Evolutionary conservation across 2,113 vertebrate genomes (phyloP), one percentile per base, ranked within the genome.

Genomic region (Caretta caretta): DNA sequence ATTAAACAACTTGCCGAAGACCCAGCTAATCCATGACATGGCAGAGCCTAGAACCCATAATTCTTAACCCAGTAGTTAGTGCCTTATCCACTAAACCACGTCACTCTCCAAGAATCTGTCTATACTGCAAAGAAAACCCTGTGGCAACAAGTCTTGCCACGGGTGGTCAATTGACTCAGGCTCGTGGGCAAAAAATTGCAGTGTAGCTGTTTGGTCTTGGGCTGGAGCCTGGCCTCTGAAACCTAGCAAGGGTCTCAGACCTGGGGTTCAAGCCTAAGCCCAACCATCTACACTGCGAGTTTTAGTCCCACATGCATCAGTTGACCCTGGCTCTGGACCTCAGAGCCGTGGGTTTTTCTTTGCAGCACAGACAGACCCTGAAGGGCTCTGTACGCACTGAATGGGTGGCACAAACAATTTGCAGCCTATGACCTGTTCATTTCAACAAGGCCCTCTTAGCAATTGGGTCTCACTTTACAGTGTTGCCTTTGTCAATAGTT

Each of bases 41-140:
- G 35, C 24, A 11, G 38, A 42, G 75, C 8, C 6, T 31, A 48
- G 42, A 31, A 48, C 78, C 78, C 46, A 25, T 46, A 8, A 7
- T 4, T 13, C 5, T 12, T 27, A 38, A 78, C 12, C 3, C 75
- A 42, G 16, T 3, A 5, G 1, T 20, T 19, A 9, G 16, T 1
- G 20, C 38, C 16, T n/a, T 46, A 12, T 2, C 75, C 42, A 22
- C 38, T 46, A 78, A 38, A 3, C 29, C 29, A 35, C 14, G 2
- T 7, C 12, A 65, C 31, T 7, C 29, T 14, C 14, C 14, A 17
- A 13, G 14, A 29, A 14, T 4, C 11, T 6, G 1, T 16, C 6
- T 3, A 35, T 8, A 7, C 14, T 20, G 35, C 6, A 35, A 69
- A 69, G 17, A 9, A n/a, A 69, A n/a, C 62, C 16, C 62, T n/a